Percentiles rank a stretch among this genome's conserved stretches.
phyloP scores from a whole-genome alignment of 1,140 invertebrate species.

The Intoshia linei region DNA sequence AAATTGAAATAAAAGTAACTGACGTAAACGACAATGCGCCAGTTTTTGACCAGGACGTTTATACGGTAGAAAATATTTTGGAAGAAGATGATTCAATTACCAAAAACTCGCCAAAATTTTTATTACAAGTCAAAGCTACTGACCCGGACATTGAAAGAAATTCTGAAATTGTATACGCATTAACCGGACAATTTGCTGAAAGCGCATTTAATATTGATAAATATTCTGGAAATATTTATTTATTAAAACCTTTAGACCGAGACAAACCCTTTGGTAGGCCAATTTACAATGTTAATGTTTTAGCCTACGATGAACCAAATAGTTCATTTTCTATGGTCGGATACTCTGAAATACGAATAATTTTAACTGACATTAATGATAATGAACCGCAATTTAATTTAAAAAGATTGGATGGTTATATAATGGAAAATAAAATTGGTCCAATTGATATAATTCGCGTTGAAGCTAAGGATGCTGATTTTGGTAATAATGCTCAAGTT shows the following conservation, averaged over 20 bases:
- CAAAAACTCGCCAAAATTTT: slow-evolving; percentile 5
- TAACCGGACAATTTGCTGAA: slow-evolving; percentile 7
- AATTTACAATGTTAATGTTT: slow-evolving; percentile 7
- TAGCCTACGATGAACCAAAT: slow-evolving; percentile 6
- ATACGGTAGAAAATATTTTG: slow-evolving; percentile 4
- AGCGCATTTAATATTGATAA: slow-evolving; percentile 1
- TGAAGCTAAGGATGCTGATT: slow-evolving; percentile 1
- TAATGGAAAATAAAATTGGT: slow-evolving; percentile 2
- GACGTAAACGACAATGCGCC: slow-evolving; percentile 8
- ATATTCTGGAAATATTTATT: slow-evolving; percentile 5
- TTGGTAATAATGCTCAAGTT: slow-evolving; percentile 1
- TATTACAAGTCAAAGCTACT: slow-evolving; percentile 6
- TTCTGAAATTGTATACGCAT: slow-evolving; percentile 4
- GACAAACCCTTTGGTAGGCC: slow-evolving; percentile 5
- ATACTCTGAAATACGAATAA: slow-evolving; percentile 7
- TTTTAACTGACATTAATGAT: slow-evolving; percentile 6
- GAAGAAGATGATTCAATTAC: slow-evolving; percentile 6
- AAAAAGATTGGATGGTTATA: neutral
- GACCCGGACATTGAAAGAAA: slow-evolving; percentile 7
- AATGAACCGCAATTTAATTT: slow-evolving; percentile 5
- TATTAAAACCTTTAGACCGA: slow-evolving; percentile 4
- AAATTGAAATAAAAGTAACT: slow-evolving; percentile 3
- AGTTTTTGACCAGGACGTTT: slow-evolving; percentile 5
- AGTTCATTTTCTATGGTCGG: slow-evolving; percentile 4
- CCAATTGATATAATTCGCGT: neutral